Percentiles rank a stretch among this genome's conserved stretches.
Conservation (phyloP, 2,113 vertebrate species). For the Sinocyclocheilus anophthalmus region DNA sequence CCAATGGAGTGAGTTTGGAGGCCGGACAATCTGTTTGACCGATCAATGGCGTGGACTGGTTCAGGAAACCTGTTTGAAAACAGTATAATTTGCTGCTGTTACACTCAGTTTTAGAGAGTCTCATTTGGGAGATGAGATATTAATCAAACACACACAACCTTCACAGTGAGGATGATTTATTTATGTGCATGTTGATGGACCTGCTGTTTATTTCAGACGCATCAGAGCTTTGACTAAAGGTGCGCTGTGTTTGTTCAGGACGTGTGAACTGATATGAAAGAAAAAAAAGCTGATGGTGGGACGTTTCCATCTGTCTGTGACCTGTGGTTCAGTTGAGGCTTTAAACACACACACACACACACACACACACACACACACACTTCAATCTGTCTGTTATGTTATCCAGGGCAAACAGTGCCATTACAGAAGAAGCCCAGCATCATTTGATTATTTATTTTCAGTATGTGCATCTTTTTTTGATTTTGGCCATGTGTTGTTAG, state of each 20-base stretch:
- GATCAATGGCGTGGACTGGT: background rate
- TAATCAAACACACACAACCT: background rate
- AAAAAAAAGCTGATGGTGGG: too few relatives aligned
- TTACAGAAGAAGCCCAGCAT: background rate
- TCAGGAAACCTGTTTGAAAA: too few relatives aligned
- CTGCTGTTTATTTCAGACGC: too few relatives aligned
- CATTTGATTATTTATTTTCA: background rate
- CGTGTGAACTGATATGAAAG: too few relatives aligned
- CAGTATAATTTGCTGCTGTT: background rate
- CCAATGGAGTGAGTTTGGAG: background rate
- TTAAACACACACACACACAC: background rate
- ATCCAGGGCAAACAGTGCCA: background rate
- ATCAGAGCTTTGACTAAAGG: too few relatives aligned
- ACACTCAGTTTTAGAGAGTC: background rate
- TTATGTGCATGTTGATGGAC: too few relatives aligned
- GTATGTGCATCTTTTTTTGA: background rate
- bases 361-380: background rate
- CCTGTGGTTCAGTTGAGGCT: too few relatives aligned
- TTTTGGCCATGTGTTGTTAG: too few relatives aligned
- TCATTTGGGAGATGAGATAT: background rate
- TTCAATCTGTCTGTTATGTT: background rate
- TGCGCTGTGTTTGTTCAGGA: too few relatives aligned
- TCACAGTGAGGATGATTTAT: too few relatives aligned
- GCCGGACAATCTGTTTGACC: background rate
- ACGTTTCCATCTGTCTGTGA: too few relatives aligned